These are phyloP conservation scores for Brienomyrus longianalis DNA, from an alignment of 2,113 vertebrate genomes.

Conservation along the genomic window DNA sequence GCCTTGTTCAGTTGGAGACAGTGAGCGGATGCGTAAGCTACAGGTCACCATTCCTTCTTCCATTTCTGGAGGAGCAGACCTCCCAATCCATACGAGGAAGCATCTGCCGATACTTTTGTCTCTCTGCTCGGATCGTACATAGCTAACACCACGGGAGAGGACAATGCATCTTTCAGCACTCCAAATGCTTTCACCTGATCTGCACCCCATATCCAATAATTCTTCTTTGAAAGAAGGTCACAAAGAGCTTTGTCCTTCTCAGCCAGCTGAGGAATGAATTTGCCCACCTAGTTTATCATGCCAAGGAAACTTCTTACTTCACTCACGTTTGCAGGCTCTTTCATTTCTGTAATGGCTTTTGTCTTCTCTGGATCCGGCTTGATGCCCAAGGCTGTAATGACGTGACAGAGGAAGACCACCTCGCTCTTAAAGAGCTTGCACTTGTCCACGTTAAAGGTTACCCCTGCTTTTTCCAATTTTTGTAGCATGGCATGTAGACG, in stretches of 20 bases:
- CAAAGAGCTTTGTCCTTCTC: background rate
- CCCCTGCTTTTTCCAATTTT: background rate
- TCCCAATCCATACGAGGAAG: background rate
- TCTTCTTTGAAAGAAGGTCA: background rate
- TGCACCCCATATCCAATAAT: background rate
- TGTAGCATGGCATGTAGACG: background rate
- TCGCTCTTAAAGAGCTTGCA: background rate
- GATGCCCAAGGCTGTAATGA: background rate
- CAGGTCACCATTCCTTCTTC: background rate
- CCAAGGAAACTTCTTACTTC: background rate
- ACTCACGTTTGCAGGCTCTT: background rate
- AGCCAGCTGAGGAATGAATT: background rate
- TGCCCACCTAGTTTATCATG: background rate
- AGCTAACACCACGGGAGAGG: background rate
- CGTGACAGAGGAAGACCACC: background rate
- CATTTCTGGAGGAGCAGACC: background rate
- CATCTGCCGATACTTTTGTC: background rate
- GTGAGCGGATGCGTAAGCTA: background rate
- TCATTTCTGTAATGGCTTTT: background rate
- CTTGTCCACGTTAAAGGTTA: background rate
- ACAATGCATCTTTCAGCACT: background rate
- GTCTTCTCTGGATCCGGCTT: background rate
- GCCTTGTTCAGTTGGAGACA: background rate
- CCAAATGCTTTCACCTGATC: background rate
- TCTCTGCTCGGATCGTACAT: background rate